These are phyloP conservation scores for Poeciliopsis paucimaculata DNA, from an alignment of 2,797 vertebrate species.

Conservation along the genomic window DNA sequence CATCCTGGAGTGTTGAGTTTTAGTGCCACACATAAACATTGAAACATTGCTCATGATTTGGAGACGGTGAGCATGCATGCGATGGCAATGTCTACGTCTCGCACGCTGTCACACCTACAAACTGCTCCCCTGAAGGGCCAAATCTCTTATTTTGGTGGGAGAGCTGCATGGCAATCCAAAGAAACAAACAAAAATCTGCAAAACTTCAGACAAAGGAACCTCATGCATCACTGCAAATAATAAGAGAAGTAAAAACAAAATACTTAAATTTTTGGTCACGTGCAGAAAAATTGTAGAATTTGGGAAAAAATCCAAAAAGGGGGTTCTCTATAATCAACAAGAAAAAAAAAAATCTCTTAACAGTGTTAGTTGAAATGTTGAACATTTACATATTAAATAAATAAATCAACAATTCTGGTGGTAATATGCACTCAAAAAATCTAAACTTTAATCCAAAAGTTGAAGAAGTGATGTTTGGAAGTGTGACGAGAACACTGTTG, in stretches of 20 bases:
- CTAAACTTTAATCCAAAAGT: background rate
- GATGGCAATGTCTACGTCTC: background rate
- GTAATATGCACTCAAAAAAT: background rate
- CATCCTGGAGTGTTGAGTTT: background rate
- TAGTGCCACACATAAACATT: background rate
- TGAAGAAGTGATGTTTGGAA: background rate
- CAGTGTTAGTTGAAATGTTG: background rate
- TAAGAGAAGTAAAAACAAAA: background rate
- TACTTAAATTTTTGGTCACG: background rate
- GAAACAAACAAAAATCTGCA: background rate
- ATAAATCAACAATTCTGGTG: background rate
- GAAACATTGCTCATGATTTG: background rate
- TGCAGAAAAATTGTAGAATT: background rate
- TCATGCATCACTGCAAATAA: background rate
- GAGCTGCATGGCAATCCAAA: background rate
- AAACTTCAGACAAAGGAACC: background rate
- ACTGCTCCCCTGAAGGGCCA: background rate
- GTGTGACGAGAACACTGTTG: background rate
- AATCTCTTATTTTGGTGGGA: background rate
- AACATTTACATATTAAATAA: background rate
- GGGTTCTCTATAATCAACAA: background rate
- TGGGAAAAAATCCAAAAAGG: background rate
- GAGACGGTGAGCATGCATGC: background rate
- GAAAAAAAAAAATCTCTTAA: background rate
- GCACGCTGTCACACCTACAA: background rate